Conservation (phyloP, 2,888 invertebrate species). For the Polyploca ridens region DNA sequence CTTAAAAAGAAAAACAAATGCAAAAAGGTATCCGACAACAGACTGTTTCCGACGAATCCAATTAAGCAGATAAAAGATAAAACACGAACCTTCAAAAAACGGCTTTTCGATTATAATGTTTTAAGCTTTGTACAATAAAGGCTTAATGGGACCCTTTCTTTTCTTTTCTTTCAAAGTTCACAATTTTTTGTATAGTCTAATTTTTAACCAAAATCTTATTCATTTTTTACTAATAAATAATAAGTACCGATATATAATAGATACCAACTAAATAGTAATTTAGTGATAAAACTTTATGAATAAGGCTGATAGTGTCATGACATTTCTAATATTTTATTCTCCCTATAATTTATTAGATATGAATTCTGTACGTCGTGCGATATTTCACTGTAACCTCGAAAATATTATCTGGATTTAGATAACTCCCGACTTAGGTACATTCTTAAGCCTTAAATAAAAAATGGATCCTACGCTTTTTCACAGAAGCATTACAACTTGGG, state of each 20-base stretch:
- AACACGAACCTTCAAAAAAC: conserved; percentile 51
- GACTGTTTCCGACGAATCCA: conserved; percentile 50
- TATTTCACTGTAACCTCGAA: neutral
- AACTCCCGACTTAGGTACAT: neutral
- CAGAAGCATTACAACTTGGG: conserved; percentile 26
- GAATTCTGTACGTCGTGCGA: neutral
- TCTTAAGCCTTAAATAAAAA: neutral
- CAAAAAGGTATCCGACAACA: conserved; percentile 21
- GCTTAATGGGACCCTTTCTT: neutral
- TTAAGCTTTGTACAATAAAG: conserved; percentile 2
- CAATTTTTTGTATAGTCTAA: neutral
- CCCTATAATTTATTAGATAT: no score
- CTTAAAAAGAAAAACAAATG: conserved; percentile 8
- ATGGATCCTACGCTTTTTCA: conserved; percentile 10
- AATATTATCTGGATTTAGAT: neutral
- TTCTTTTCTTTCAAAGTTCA: neutral
- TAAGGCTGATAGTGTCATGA: neutral
- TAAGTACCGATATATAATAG: no score
- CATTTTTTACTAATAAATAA: no score
- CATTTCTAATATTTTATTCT: no score
- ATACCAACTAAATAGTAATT: no score
- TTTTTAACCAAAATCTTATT: neutral
- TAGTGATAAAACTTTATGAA: neutral
- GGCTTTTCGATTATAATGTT: conserved; percentile 38
- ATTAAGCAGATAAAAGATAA: conserved; percentile 63